phyloP scores from a whole-genome alignment of 2,113 vertebrate genomes.

The Stercorarius parasiticus region DNA sequence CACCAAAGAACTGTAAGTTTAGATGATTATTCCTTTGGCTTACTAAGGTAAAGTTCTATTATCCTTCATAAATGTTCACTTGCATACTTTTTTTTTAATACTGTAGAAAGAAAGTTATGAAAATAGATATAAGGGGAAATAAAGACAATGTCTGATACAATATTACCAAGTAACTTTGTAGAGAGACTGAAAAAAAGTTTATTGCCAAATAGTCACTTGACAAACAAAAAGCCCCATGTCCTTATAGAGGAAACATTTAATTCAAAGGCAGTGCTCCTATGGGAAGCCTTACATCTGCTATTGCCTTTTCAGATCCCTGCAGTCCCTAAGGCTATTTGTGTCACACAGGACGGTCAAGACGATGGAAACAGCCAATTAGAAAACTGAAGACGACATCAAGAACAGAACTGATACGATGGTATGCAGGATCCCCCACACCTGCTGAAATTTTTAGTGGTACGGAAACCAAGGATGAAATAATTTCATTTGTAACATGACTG shows the following conservation, averaged over 20 bases:
- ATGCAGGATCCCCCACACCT: neutral
- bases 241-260: neutral
- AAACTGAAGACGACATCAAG: neutral
- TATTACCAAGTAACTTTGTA: neutral
- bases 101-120: neutral
- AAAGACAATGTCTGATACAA: neutral
- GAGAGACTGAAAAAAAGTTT: neutral
- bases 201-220: neutral
- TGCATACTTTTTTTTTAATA: neutral
- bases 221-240: neutral
- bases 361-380: neutral
- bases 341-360: neutral
- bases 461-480: neutral
- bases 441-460: neutral
- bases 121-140: neutral
- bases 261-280: neutral
- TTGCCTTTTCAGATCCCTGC: neutral
- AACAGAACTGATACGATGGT: rapidly evolving
- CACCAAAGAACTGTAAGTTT: neutral
- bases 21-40: neutral
- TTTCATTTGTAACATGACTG: neutral
- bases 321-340: neutral
- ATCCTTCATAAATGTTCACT: neutral
- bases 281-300: neutral
- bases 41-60: neutral